Evolutionary conservation across 2,113 vertebrate genomes (phyloP), one percentile per base, ranked within the genome.

Genomic region (Mandrillus leucophaeus): DNA sequence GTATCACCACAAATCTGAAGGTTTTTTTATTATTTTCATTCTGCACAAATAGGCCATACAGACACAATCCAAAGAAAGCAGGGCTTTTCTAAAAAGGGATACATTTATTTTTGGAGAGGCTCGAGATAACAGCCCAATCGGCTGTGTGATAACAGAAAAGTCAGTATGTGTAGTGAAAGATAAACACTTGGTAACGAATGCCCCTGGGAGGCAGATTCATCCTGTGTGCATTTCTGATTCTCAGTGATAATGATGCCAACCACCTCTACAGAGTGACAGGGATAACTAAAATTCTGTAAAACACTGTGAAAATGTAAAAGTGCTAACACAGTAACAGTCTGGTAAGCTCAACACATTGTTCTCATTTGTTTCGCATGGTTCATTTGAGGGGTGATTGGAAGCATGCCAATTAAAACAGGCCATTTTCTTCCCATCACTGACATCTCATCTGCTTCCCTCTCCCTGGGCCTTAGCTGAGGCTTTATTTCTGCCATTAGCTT

Each of bases 101-200:
- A 23, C 18, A 6, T 82, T 84, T 97, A 88, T 94, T 96, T 97
- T 90, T 20, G 40, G 84, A 59, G 97, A 88, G 75, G 2, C 40
- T 45, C 38, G 2, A 72, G 38, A 20, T 86, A 70, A 93, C 7
- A 83, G 75, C 13, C 7, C 61, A 32, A 0, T 76, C 40, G 64
- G 68, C 13, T 93, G 73, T 73, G 45, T 61, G 82, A 87, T 96
- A 79, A 38, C 30, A 52, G 35, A 73, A 79, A 72, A 50, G 72
- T 76, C 80, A 17, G 1, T 88, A 22, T 48, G 35, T 66, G 35
- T 23, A 7, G 16, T 27, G 35, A 89, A 70, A 50, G 61, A 25
- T 83, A 93, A 93, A 48, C 23, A 22, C 40, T 57, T 43, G 40
- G 30, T 59, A 30, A 76, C 45, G 64, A 93, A 43, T 23, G 81